Evolutionary conservation across 2,888 invertebrate species (phyloP).

Genomic region (Polia nebulosa): DNA sequence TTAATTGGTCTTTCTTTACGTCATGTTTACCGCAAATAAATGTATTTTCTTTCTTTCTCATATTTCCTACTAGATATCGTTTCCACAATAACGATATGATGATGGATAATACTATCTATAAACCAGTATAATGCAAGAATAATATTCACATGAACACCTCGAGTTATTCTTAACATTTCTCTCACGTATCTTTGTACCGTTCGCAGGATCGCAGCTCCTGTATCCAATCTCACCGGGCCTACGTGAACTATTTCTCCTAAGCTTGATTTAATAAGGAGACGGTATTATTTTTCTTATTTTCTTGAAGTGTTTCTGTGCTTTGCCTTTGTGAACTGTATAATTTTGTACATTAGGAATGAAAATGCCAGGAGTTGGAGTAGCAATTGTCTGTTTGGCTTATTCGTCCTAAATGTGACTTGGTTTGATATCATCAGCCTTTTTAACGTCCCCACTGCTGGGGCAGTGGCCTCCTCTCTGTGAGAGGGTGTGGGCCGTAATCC

Average conservation of each 20-base stretch:
- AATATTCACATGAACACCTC: slow-evolving; percentile 24
- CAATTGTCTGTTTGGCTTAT: no score
- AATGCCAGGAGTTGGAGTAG: not conserved
- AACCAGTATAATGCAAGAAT: slow-evolving; percentile 7
- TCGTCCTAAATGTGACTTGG: not conserved
- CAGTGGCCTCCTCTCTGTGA: no score
- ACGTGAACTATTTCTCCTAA: slow-evolving; percentile 39
- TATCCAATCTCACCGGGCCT: slow-evolving; percentile 46
- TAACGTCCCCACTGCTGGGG: no score
- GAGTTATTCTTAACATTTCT: slow-evolving; percentile 33
- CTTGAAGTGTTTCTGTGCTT: slow-evolving; percentile 11
- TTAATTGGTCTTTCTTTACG: no score
- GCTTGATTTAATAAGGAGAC: slow-evolving; percentile 42
- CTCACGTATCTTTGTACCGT: slow-evolving; percentile 35
- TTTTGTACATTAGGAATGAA: not conserved
- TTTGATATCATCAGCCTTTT: not conserved
- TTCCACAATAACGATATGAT: not conserved
- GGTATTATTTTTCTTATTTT: slow-evolving; percentile 25
- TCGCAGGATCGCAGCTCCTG: slow-evolving; percentile 25
- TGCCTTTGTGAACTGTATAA: not conserved
- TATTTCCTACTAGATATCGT: not conserved
- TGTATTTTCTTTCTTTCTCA: no score
- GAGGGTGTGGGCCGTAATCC: no score
- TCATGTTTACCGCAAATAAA: no score
- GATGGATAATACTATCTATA: slow-evolving; percentile 1